Conservation (phyloP, 1,140 invertebrate genomes). For the Ephestia elutella region DNA sequence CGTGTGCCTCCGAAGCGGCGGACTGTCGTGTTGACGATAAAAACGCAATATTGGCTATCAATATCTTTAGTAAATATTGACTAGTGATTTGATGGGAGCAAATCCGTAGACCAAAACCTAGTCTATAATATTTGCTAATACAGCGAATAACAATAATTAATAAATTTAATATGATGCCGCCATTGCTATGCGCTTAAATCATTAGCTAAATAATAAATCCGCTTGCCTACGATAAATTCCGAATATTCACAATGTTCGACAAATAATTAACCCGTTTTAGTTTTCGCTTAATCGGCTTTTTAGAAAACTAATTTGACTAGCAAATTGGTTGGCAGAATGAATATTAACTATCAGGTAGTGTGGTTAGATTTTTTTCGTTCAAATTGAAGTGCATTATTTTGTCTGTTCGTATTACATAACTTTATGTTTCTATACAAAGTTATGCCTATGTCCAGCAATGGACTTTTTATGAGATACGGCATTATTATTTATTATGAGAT, state of each 20-base stretch:
- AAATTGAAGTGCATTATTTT: neutral
- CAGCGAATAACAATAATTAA: neutral
- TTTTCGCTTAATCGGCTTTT: conserved; percentile 70
- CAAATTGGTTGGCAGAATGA: conserved; percentile 47
- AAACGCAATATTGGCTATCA: too few species aligned
- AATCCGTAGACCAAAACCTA: too few species aligned
- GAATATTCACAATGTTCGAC: conserved; percentile 16
- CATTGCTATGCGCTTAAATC: neutral
- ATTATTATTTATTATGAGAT: too few species aligned
- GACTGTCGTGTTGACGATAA: too few species aligned
- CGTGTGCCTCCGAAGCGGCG: too few species aligned
- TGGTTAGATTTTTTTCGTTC: neutral
- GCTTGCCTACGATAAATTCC: neutral
- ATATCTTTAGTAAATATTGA: too few species aligned
- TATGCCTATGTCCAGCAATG: too few species aligned
- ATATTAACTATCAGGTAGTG: neutral
- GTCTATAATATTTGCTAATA: neutral
- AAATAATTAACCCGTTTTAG: conserved; percentile 68
- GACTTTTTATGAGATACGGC: too few species aligned
- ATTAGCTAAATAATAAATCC: conserved; percentile 4
- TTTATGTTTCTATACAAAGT: too few species aligned
- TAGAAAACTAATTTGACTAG: conserved; percentile 68
- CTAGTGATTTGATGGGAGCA: too few species aligned
- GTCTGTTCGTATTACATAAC: too few species aligned
- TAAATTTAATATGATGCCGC: neutral